These are phyloP conservation scores for Microtus montanus DNA, from an alignment of 2,113 vertebrate species.

Conservation along the genomic window DNA sequence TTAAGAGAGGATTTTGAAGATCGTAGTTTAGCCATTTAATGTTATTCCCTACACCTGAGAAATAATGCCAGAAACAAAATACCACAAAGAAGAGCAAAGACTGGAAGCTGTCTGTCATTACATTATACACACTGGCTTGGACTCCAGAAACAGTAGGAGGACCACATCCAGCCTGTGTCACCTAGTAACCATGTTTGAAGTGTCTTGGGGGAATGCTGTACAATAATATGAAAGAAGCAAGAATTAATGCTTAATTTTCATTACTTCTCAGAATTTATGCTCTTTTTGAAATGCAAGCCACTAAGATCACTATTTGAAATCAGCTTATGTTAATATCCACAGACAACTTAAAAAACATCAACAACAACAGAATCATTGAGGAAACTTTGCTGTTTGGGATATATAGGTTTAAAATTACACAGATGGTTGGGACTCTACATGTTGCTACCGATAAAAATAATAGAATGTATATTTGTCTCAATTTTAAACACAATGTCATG, in stretches of 20 bases:
- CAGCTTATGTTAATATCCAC: not conserved
- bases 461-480: not conserved
- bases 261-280: not conserved
- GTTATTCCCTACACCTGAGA: not conserved
- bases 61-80: not conserved
- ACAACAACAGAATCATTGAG: not conserved
- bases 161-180: not conserved
- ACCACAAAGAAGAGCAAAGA: not conserved
- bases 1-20: slow-evolving; percentile 55
- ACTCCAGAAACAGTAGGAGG: not conserved
- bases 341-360: not conserved
- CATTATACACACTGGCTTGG: not conserved
- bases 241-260: not conserved
- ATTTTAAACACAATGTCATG: not conserved
- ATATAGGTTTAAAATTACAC: not conserved
- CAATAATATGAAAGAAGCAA: not conserved
- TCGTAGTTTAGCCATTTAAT: slow-evolving; percentile 55
- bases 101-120: not conserved
- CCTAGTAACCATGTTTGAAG: not conserved
- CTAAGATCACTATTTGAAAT: not conserved
- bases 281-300: not conserved
- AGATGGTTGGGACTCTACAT: not conserved
- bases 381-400: not conserved
- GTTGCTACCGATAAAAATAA: not conserved
- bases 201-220: not conserved